phyloP scores from a whole-genome alignment of 2,888 invertebrate genomes.

The Oscheius sp. region DNA sequence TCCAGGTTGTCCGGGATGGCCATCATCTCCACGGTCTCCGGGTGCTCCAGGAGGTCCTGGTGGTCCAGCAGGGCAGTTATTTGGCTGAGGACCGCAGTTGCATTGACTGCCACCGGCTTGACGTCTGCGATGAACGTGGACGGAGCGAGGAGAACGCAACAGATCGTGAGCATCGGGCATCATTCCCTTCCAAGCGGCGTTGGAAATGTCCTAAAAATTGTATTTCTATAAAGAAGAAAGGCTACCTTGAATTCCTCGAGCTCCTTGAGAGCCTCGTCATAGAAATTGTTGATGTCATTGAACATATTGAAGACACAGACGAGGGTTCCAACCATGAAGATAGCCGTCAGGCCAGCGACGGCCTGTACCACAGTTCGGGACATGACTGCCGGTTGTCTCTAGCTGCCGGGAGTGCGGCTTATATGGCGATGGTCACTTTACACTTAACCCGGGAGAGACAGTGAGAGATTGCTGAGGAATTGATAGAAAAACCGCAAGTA shows the following conservation, averaged over 20 bases:
- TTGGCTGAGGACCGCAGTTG: constrained; percentile 28
- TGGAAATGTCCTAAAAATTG: constrained; percentile 13
- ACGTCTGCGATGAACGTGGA: constrained; percentile 1
- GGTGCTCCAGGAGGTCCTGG: constrained; percentile 17
- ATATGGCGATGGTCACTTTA: constrained; percentile 31
- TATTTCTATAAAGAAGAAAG: neutral
- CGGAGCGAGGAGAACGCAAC: constrained; percentile 19
- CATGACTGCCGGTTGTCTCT: constrained; percentile 8
- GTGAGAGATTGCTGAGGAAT: neutral
- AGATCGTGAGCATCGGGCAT: constrained; percentile 25
- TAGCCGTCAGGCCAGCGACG: constrained; percentile 28
- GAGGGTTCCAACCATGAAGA: constrained; percentile 24
- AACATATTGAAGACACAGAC: constrained; percentile 25
- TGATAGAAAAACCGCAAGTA: too few species aligned
- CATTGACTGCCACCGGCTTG: constrained; percentile 13
- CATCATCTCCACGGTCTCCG: constrained; percentile 21
- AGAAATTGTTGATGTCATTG: constrained; percentile 35
- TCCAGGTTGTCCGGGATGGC: constrained; percentile 15
- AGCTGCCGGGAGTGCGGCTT: neutral
- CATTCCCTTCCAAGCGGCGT: constrained; percentile 33
- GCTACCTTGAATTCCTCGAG: constrained; percentile 32
- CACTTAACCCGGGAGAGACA: neutral
- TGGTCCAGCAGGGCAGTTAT: constrained; percentile 21
- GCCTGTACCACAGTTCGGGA: constrained; percentile 25
- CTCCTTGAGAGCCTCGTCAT: constrained; percentile 30